Conservation (phyloP, 2,113 vertebrate species). For the Trogon surrucura region DNA sequence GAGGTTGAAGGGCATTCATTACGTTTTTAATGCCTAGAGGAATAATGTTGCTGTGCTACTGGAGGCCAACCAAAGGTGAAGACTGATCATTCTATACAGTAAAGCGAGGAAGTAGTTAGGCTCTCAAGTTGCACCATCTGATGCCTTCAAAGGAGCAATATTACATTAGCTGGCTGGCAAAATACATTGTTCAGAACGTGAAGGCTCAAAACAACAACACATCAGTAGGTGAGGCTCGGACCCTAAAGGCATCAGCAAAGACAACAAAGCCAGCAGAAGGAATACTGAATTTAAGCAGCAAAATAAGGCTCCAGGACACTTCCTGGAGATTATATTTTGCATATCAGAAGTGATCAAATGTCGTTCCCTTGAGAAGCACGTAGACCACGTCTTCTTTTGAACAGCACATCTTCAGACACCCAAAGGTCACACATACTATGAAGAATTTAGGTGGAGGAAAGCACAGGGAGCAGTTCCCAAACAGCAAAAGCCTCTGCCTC, state of each 20-base stretch:
- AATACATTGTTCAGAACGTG: slow-evolving; percentile 81
- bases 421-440: neutral
- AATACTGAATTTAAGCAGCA: neutral
- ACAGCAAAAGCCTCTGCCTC: neutral
- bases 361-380: neutral
- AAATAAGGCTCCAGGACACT: neutral
- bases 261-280: slow-evolving; percentile 68
- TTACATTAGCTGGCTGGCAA: slow-evolving; percentile 86
- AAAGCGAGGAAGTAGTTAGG: slow-evolving; percentile 87
- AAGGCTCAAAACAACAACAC: slow-evolving; percentile 84
- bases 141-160: slow-evolving; percentile 85
- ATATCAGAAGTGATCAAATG: neutral
- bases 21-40: slow-evolving; percentile 86
- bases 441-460: neutral
- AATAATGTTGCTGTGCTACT: slow-evolving; percentile 86
- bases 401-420: neutral
- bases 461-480: neutral
- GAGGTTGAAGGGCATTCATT: slow-evolving; percentile 80
- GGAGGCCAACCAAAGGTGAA: slow-evolving; percentile 86
- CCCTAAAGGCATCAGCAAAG: slow-evolving; percentile 81
- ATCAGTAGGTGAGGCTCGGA: slow-evolving; percentile 84
- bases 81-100: slow-evolving; percentile 81
- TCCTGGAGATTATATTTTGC: neutral
- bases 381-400: neutral
- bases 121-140: slow-evolving; percentile 87